Conservation (phyloP, 2,888 invertebrate genomes). For the Clanis bilineata region DNA sequence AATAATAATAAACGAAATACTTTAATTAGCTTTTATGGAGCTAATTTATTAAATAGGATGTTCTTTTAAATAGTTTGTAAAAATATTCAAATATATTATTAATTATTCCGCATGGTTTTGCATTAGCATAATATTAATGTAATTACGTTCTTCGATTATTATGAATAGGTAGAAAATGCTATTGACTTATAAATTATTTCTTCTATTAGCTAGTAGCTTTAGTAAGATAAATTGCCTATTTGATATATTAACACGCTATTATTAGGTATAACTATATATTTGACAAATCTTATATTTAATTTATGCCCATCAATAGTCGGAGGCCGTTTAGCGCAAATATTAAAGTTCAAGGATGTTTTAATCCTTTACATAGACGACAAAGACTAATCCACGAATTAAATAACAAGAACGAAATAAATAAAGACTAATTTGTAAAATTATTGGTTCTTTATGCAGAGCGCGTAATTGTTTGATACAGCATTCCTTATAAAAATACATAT, state of each 20-base stretch:
- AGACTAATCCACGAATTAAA: not conserved
- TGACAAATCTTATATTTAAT: not conserved
- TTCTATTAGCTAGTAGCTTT: not conserved
- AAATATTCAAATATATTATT: not conserved
- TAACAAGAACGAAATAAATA: not conserved
- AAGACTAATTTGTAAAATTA: not conserved
- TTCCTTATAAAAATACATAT: too few relatives aligned
- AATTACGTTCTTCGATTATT: too few relatives aligned
- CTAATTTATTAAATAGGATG: too few relatives aligned
- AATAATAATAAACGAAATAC: too few relatives aligned
- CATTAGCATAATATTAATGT: too few relatives aligned
- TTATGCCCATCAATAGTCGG: not conserved
- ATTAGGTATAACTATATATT: not conserved
- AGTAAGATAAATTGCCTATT: not conserved
- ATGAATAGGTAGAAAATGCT: too few relatives aligned
- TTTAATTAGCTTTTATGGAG: too few relatives aligned
- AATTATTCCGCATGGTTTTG: too few relatives aligned
- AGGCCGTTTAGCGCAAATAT: not conserved
- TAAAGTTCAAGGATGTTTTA: slow-evolving; percentile 8
- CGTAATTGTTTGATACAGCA: not conserved
- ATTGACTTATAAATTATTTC: too few relatives aligned
- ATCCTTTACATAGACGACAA: not conserved
- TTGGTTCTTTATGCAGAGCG: not conserved
- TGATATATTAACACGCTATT: not conserved
- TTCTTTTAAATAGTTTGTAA: not conserved